Conservation (phyloP, 2,888 invertebrate genomes). For the Pecten maximus region DNA sequence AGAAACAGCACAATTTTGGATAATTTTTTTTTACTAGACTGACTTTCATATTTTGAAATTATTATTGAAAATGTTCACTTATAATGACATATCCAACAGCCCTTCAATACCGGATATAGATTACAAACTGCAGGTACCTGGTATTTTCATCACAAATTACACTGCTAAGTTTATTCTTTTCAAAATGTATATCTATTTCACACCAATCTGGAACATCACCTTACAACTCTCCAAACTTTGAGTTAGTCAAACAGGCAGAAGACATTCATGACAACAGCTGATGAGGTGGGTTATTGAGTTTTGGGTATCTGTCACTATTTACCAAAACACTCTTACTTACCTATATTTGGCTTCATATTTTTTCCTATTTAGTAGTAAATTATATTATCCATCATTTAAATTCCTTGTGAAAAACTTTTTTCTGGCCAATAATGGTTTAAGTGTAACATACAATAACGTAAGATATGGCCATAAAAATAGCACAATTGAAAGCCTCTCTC, state of each 20-base stretch:
- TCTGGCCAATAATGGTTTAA: too few relatives aligned
- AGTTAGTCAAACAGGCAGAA: not conserved
- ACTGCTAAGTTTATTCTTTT: not conserved
- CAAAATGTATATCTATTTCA: not conserved
- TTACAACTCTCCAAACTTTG: not conserved
- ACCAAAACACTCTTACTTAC: conserved; percentile 2
- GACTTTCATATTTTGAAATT: too few relatives aligned
- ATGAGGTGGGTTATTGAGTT: not conserved
- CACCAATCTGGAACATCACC: not conserved
- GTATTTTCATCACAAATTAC: not conserved
- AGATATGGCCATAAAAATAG: too few relatives aligned
- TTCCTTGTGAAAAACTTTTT: too few relatives aligned
- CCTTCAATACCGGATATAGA: too few relatives aligned
- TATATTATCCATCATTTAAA: not conserved
- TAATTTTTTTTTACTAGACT: too few relatives aligned
- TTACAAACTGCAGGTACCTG: too few relatives aligned
- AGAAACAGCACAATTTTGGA: too few relatives aligned
- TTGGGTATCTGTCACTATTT: not conserved
- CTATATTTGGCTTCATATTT: not conserved
- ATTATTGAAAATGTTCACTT: too few relatives aligned
- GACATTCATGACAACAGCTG: not conserved
- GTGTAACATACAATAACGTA: too few relatives aligned
- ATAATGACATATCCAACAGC: too few relatives aligned
- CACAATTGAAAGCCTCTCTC: too few relatives aligned
- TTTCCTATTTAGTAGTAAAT: not conserved